Evolutionary conservation across 1,140 invertebrate species (phyloP), one percentile per base, ranked within the genome.

Genomic region (Rhizoglyphus robini): DNA sequence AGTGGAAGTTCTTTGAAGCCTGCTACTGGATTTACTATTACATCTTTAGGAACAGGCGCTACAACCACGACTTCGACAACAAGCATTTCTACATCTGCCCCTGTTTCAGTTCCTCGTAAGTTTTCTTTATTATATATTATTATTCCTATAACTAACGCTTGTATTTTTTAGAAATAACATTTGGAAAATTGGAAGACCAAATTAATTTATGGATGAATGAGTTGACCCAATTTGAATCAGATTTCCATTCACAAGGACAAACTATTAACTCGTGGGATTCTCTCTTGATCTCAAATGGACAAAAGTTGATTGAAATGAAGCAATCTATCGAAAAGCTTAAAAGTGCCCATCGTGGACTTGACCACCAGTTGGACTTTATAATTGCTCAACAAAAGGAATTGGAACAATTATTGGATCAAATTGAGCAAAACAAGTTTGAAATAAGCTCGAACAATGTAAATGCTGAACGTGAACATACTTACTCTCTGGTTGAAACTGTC

Each of bases 171-270:
- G 32, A 63, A 61, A 83, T 96, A 71, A 90, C 84, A 20, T 96
- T 92, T 73, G 82, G 84, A 27, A 88, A 95, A 73, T 74, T 96
- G 25, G 90, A 96, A 76, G 92, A 96, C 71, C 82, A 83, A 1
- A 91, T 96, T 51, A 96, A 96, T 73, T 96, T 96, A 75, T 98
- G 92, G 91, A 92, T 88, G 0, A 73, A 88, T 18, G 91, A 96
- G 72, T 76, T 96, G 15, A 88, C 94, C 71, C 89, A 95, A 69
- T 91, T 96, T 73, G 93, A 96, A 73, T 90, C 88, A 74, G 81
- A 86, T 1, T 96, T 96, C 75, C 83, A 93, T 41, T 88, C 91
- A 74, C 92, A 96, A 77, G 91, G 92, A 1, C 88, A 87, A 11
- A 88, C 95, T 76, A 84, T 96, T 20, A 96, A 96, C 75, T 86